Evolutionary conservation across 2,797 vertebrate species (phyloP), one percentile per base, ranked within the genome.

Genomic region (Malurus splendens): DNA sequence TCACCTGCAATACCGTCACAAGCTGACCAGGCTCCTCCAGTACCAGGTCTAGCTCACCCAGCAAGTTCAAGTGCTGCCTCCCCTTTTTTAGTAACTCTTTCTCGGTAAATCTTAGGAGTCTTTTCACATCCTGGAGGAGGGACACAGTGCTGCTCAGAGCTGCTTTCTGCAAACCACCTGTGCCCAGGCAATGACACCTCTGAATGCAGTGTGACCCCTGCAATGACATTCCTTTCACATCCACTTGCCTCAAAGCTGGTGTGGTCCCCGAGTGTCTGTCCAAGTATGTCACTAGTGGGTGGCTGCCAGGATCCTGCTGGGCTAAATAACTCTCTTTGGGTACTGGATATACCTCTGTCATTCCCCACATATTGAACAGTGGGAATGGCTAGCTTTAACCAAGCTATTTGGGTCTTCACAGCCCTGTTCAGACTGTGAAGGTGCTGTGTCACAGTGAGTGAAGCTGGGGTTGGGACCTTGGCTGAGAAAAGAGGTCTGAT

Each of bases 1-100:
- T 68, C 74, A 71, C 28, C 54, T 42, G 8, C 7, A 5, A 33
- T 44, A 33, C 33, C 48, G 77, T 70, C 0, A 0, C 12, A 64
- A 66, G 38, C 36, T 78, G 28, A 38, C 27, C 30, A 52, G 25
- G n/a, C 59, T 77, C 28, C 32, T 57, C 42, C 51, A 80, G 33
- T 17, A 74, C 32, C 55, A 70, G 38, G 15, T 82, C 41, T 44
- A 52, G 16, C 52, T 67, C 24, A 45, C 4, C 3, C 5, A 24
- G 20, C 1, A 0, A 7, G 4, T 59, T 44, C 22, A 59, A 45
- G 33, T 25, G 27, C 50, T 73, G 77, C 25, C 23, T 18, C 2
- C 10, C 4, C 9, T 7, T 62, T 47, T 61, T 47, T 32, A 12
- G 18, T 47, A 48, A 39, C 14, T 39, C 3, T 12, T 75, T 50